Percentiles rank a stretch among this genome's conserved stretches.
Conservation (phyloP, 2,113 vertebrate genomes). For the Hippocampus guttulatus region DNA sequence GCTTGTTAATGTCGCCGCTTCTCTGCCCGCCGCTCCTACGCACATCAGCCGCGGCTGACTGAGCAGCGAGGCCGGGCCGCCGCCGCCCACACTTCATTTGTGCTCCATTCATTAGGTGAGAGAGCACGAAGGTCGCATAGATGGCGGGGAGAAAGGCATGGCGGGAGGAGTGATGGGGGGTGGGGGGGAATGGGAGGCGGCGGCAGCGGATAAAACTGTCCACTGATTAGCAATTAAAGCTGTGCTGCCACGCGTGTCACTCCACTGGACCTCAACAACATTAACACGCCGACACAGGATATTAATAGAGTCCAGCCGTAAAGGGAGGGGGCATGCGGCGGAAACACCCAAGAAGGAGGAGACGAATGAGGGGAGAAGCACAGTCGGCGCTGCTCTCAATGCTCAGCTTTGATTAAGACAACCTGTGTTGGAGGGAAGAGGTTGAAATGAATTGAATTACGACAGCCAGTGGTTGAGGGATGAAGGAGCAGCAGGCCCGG, state of each 20-base stretch:
- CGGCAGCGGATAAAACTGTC: conserved; percentile 66
- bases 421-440: conserved; percentile 28
- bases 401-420: conserved; percentile 60
- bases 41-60: conserved; percentile 63
- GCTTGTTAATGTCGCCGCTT: conserved; percentile 13
- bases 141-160: conserved; percentile 15
- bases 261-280: conserved; percentile 69
- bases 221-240: conserved; percentile 75
- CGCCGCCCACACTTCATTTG: conserved; percentile 70
- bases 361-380: conserved; percentile 13
- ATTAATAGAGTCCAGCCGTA: conserved; percentile 72
- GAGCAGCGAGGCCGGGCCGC: conserved; percentile 54
- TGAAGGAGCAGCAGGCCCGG: conserved; percentile 14
- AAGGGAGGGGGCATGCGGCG: conserved; percentile 1
- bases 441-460: conserved; percentile 30
- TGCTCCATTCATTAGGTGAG: conserved; percentile 69
- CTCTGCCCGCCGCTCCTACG: conserved; percentile 46
- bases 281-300: conserved; percentile 66
- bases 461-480: conserved; percentile 24
- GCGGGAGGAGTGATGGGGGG: conserved; percentile 10
- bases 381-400: conserved; percentile 21
- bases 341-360: conserved; percentile 18
- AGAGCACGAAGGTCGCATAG: conserved; percentile 41
- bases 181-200: not conserved
- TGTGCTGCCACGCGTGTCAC: conserved; percentile 70